Base-by-base conservation (phyloP, 2,113 vertebrate species). In the Saccopteryx bilineata region DNA sequence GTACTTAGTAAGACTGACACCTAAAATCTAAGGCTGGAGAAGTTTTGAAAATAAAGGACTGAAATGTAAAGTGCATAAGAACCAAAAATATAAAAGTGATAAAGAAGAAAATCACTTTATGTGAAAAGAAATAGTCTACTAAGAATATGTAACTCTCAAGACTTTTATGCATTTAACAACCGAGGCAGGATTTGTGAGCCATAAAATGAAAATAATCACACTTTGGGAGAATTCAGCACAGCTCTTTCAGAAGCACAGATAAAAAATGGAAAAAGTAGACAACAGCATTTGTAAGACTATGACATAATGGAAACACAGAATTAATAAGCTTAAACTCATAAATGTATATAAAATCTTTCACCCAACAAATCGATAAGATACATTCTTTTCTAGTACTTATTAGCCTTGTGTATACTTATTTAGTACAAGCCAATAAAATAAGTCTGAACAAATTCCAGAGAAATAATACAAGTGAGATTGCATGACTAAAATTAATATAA, bases 121-220 rank as follows among this genome's bases (percentile, higher is more conserved):
- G 19, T 52, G 81, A 48, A 71, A 81, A 58, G 68, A 28, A 94
- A 66, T 52, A 52, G 52, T 33, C 9, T 63, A 39, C 76, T 54
- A 54, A 65, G 33, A 90, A 78, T 90, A 24, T 48, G 21, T 54
- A 79, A 66, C 54, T 78, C 80, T 86, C 17, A 87, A 65, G 26
- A 82, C 11, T 82, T 76, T 58, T 61, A 68, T 31, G 8, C 23
- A 63, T 74, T 89, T 68, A 85, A 93, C 46, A 85, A 82, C 39
- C 9, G 54, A 60, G 23, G 13, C 65, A 87, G 9, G 74, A 87
- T 74, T 92, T 68, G 74, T 52, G 78, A 87, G 48, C 26, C 31
- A 71, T 69, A 87, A 83, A 74, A 92, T 58, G 52, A 68, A 93
- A 92, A 92, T 91, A 90, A 86, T 80, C 83, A 79, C 7, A 81